Evolutionary conservation across 2,888 invertebrate species (phyloP).

Genomic region (Agriopis aurantiaria): DNA sequence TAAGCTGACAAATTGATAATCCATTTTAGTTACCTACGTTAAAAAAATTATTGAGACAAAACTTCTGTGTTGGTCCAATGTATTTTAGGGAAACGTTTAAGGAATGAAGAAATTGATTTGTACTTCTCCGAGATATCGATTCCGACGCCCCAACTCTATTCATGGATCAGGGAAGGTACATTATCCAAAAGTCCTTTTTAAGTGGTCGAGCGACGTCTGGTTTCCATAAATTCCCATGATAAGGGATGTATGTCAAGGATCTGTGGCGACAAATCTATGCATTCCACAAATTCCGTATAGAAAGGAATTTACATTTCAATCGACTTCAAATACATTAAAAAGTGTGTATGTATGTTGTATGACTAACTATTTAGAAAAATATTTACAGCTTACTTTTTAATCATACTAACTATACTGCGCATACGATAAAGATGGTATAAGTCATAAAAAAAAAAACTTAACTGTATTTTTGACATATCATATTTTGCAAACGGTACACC

Average conservation of each 20-base stretch:
- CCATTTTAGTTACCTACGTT: too few relatives aligned
- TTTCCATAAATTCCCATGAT: conserved; percentile 76
- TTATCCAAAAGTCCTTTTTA: conserved; percentile 69
- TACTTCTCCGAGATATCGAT: conserved; percentile 5
- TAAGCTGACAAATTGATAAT: too few relatives aligned
- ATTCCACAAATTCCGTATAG: conserved; percentile 55
- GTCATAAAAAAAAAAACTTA: too few relatives aligned
- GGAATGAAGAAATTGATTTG: neutral
- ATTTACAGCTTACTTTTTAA: too few relatives aligned
- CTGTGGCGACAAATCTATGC: conserved; percentile 48
- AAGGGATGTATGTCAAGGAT: conserved; percentile 69
- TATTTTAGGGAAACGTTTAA: too few relatives aligned
- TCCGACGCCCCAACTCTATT: conserved; percentile 30
- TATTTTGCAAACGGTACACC: too few relatives aligned
- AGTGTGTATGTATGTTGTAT: neutral
- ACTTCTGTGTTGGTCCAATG: too few relatives aligned
- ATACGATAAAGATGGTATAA: too few relatives aligned
- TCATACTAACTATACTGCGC: too few relatives aligned
- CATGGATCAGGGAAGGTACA: conserved; percentile 45
- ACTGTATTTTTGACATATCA: too few relatives aligned
- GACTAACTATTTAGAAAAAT: too few relatives aligned
- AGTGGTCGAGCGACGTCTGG: conserved; percentile 71
- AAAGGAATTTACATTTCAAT: conserved; percentile 35
- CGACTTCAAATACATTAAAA: conserved; percentile 8
- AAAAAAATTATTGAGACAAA: too few relatives aligned